phyloP scores from a whole-genome alignment of 2,888 invertebrate species.

The Dichetophora obliterata region DNA sequence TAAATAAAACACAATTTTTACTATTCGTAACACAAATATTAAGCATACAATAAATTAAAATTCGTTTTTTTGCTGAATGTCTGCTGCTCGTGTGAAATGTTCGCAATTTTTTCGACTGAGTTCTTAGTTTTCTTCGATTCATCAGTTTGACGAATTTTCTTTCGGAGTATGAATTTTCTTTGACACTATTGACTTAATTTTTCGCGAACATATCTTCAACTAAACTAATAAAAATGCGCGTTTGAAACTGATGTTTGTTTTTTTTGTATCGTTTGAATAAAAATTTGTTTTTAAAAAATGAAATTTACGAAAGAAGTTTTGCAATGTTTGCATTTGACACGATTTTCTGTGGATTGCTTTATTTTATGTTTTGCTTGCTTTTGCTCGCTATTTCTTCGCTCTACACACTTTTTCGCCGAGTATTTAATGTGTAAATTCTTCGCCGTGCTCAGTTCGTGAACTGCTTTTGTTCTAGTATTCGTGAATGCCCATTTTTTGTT shows the following conservation, averaged over 20 bases:
- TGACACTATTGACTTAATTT: neutral
- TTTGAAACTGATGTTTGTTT: neutral
- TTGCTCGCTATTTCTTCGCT: neutral
- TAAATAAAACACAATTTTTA: no score
- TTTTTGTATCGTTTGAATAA: neutral
- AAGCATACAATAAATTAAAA: no score
- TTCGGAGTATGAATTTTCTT: neutral
- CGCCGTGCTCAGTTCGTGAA: neutral
- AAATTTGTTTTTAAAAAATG: neutral
- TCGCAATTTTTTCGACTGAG: neutral
- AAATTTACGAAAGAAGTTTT: conserved; percentile 48
- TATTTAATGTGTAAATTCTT: neutral
- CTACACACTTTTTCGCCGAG: conserved; percentile 12
- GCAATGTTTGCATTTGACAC: conserved; percentile 57
- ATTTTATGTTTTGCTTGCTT: conserved; percentile 20
- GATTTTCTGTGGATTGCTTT: conserved; percentile 44
- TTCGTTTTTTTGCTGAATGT: no score
- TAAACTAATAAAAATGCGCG: neutral
- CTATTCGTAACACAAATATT: no score
- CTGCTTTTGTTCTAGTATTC: neutral
- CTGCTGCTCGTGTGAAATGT: neutral
- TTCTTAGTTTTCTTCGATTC: conserved; percentile 5
- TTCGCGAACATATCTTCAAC: neutral
- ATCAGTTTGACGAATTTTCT: neutral
- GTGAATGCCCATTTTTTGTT: conserved; percentile 2